Evolutionary conservation across 1,140 invertebrate genomes (phyloP).

Genomic region (Musca domestica): DNA sequence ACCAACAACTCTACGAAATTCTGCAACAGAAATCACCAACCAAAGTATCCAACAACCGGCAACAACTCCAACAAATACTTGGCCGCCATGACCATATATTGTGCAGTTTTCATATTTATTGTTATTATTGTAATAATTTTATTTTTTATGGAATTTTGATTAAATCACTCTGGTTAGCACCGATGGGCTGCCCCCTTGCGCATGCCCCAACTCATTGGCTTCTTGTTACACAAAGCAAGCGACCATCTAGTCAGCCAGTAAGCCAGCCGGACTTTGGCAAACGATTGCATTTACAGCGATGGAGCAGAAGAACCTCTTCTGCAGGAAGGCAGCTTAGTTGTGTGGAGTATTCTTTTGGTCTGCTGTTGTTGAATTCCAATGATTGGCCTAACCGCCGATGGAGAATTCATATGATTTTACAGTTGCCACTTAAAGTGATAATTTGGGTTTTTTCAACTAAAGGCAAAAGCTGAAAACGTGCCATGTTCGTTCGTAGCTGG

Average conservation of each 20-base stretch:
- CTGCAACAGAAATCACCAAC: background rate
- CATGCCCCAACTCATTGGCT: no score
- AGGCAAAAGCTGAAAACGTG: constrained; percentile 11
- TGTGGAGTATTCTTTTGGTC: no score
- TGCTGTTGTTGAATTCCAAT: no score
- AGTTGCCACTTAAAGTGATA: constrained; percentile 22
- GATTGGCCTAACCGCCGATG: no score
- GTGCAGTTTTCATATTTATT: constrained; percentile 22
- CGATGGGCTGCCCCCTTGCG: background rate
- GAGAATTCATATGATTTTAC: constrained; percentile 19
- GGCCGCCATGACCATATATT: background rate
- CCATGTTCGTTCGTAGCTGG: background rate
- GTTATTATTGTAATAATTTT: constrained; percentile 22
- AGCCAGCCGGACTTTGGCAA: no score
- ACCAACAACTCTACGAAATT: background rate
- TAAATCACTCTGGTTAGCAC: constrained; percentile 18
- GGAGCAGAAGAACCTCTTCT: no score
- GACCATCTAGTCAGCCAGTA: background rate
- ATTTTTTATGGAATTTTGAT: constrained; percentile 22
- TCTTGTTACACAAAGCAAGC: background rate
- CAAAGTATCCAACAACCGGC: background rate
- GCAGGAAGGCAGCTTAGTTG: no score
- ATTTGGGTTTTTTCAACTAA: constrained; percentile 7
- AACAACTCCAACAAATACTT: background rate
- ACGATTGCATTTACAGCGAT: no score